phyloP scores from a whole-genome alignment of 2,797 vertebrate genomes.

The Hybognathus amarus region DNA sequence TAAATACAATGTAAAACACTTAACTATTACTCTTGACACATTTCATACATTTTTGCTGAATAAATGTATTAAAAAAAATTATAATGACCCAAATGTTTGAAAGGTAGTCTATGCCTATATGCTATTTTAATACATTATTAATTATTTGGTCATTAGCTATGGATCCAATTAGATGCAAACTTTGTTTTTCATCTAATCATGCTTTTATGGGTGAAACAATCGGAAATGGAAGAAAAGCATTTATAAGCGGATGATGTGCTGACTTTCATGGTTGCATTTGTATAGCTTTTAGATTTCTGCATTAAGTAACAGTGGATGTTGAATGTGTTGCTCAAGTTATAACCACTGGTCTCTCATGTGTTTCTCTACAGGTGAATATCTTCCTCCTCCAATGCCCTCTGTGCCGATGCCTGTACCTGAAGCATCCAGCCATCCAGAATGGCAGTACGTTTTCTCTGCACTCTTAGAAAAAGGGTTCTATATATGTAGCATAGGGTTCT shows the following conservation, averaged over 20 bases:
- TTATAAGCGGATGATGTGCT: neutral
- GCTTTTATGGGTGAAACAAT: neutral
- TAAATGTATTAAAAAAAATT: no score
- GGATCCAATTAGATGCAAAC: neutral
- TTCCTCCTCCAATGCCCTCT: constrained; percentile 76
- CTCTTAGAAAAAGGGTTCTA: no score
- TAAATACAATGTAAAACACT: no score
- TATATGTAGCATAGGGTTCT: no score
- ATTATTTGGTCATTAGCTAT: neutral
- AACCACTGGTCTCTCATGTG: neutral
- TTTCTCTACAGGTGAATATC: constrained; percentile 68
- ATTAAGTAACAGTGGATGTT: neutral
- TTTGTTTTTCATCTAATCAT: neutral
- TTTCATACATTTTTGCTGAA: no score
- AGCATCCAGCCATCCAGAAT: constrained; percentile 65
- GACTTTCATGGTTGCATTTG: neutral
- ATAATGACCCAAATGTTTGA: neutral
- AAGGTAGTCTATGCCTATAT: no score
- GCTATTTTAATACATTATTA: neutral
- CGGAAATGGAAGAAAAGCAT: neutral
- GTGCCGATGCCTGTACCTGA: constrained; percentile 64
- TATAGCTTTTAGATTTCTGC: neutral
- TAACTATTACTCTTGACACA: no score
- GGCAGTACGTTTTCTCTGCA: constrained; percentile 72
- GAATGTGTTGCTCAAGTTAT: neutral